Evolutionary conservation across 2,888 invertebrate species (phyloP), one percentile per base, ranked within the genome.

Genomic region (Parnassius apollo): DNA sequence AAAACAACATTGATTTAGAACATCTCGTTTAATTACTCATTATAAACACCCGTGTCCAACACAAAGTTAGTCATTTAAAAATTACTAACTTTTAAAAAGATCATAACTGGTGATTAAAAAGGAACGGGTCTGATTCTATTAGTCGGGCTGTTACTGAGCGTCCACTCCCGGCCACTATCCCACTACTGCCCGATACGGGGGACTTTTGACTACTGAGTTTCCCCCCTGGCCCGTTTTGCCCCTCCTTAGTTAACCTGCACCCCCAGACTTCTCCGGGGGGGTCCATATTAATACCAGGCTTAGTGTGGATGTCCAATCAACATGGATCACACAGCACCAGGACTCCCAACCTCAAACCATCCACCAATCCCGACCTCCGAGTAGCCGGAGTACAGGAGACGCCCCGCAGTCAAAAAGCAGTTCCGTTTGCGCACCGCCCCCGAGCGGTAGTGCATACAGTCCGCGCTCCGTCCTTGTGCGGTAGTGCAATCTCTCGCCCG

Each of bases 201-300:
- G 96, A 96, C 97, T 98, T 97, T 98, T 98, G 97, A 97, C 97
- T 98, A 98, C 98, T 98, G 96, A 95, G 97, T 98, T 97, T 96
- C 98, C 97, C 96, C 96, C 95, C 98, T 98, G 97, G 97, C 97
- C 98, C 42, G 42, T n/a, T 53, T 53, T 42, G 53, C 35, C 42
- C 35, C 53, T 42, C 53, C n/a, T 53, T 53, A 53, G n/a, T 53
- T 42, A 57, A 57, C 57, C 57, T 57, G 57, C 49, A 57, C 48
- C 49, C 49, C 49, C 18, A 77, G 94, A 95, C 94, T 98, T 96
- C 97, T 95, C 95, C 94, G 88, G 93, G 94, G 94, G 93, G 93
- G 92, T 93, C 97, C 98, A 98, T 98, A 96, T 98, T 96, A 96
- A 98, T 96, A 97, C 96, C 96, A 92, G 95, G 97, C 98, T 98